Conservation (phyloP, 2,888 invertebrate genomes). For the Sinhomidia bicolor region DNA sequence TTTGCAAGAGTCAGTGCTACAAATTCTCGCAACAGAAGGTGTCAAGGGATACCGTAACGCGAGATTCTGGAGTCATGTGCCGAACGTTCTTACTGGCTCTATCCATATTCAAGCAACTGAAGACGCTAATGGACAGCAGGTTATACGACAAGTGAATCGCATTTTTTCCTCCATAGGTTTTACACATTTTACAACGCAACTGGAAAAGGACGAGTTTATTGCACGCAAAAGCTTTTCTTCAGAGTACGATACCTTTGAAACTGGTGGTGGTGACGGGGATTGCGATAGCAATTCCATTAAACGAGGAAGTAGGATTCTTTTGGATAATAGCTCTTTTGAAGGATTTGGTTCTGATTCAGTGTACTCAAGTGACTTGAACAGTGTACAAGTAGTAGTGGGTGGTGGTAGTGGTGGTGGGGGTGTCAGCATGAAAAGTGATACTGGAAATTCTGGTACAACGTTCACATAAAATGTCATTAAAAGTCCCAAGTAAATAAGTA, state of each 20-base stretch:
- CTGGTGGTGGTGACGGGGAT: not conserved
- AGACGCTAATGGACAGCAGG: slow-evolving; percentile 76
- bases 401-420: not conserved
- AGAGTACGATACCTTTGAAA: slow-evolving; percentile 48
- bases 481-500: too few relatives aligned
- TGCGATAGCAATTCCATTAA: not conserved
- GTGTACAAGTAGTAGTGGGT: not conserved
- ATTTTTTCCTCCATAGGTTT: slow-evolving; percentile 76
- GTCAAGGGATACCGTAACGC: slow-evolving; percentile 77
- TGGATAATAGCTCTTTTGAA: slow-evolving; percentile 51
- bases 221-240: slow-evolving; percentile 69
- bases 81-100: slow-evolving; percentile 72
- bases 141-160: slow-evolving; percentile 76
- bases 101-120: slow-evolving; percentile 76
- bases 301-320: slow-evolving; percentile 19
- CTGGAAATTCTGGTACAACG: not conserved
- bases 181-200: slow-evolving; percentile 77
- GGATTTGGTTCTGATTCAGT: slow-evolving; percentile 51
- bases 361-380: not conserved
- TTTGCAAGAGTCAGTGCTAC: slow-evolving; percentile 75
- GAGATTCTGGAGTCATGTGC: slow-evolving; percentile 77
- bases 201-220: slow-evolving; percentile 78
- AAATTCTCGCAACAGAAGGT: slow-evolving; percentile 77
- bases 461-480: too few relatives aligned
- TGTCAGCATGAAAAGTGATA: not conserved